Conservation (phyloP, 35 echinoderm and acorn worm species). For the Ptychodera flava region DNA sequence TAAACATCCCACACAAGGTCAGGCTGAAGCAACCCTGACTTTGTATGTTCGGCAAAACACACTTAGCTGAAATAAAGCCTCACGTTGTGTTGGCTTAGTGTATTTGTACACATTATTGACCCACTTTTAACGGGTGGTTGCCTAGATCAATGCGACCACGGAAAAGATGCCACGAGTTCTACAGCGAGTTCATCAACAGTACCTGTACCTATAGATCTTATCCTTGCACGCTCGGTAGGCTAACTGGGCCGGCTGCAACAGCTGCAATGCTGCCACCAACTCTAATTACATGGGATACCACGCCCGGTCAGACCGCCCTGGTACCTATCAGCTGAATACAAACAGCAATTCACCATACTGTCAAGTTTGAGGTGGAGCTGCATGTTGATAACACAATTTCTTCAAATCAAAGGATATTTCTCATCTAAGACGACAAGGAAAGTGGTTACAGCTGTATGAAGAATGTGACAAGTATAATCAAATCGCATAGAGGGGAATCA, state of each 20-base stretch:
- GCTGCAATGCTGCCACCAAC: background rate
- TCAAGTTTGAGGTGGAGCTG: background rate
- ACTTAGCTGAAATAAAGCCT: too few species aligned
- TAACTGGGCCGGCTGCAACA: background rate
- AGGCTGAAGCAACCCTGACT: too few species aligned
- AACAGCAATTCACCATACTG: background rate
- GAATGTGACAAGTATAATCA: too few species aligned
- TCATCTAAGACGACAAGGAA: too few species aligned
- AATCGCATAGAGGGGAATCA: too few species aligned
- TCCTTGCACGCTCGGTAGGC: background rate
- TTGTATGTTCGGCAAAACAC: too few species aligned
- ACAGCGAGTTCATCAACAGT: conserved; percentile 66
- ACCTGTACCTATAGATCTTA: background rate
- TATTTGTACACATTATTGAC: too few species aligned
- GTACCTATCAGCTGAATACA: background rate
- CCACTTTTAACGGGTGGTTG: conserved; percentile 60
- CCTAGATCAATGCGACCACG: conserved; percentile 78
- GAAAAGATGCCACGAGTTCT: conserved; percentile 62
- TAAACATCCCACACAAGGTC: too few species aligned
- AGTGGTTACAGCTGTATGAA: too few species aligned
- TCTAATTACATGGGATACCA: background rate
- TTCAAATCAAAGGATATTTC: too few species aligned
- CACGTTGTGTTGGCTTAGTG: too few species aligned
- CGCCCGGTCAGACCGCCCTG: background rate
- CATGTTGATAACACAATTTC: too few species aligned